phyloP scores from a whole-genome alignment of 2,888 invertebrate genomes.

The Drosophila atroscutellata region DNA sequence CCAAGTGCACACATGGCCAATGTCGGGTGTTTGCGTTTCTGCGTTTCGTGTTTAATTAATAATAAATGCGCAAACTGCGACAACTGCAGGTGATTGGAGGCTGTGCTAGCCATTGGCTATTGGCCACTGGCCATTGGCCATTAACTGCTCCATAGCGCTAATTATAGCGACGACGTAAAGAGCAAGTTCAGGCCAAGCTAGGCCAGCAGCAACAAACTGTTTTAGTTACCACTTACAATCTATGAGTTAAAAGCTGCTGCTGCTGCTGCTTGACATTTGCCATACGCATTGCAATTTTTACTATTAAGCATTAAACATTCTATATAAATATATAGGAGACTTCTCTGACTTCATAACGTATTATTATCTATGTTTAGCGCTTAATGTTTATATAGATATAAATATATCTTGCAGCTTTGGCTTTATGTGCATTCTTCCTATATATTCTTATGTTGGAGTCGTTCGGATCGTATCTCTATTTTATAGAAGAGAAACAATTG shows the following conservation, averaged over 20 bases:
- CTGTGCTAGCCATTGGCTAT: conserved; percentile 2
- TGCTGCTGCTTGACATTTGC: conserved; percentile 65
- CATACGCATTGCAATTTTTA: conserved; percentile 57
- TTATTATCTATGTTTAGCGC: too few species aligned
- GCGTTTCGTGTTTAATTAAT: conserved; percentile 71
- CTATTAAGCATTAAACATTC: neutral
- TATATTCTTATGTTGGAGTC: neutral
- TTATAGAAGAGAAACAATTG: neutral
- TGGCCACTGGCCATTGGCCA: conserved; percentile 33
- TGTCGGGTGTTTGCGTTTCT: conserved; percentile 53
- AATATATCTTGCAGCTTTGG: neutral
- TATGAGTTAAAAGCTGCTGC: conserved; percentile 7
- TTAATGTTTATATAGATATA: neutral
- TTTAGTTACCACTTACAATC: conserved; percentile 19
- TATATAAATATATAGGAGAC: neutral
- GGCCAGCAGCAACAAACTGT: conserved; percentile 7
- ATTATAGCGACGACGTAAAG: conserved; percentile 56
- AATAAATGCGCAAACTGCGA: conserved; percentile 59
- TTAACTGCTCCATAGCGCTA: conserved; percentile 51
- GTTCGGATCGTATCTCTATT: neutral
- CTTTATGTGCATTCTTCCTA: neutral
- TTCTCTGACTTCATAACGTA: neutral
- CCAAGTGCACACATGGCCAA: conserved; percentile 64
- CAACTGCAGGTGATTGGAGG: conserved; percentile 12
- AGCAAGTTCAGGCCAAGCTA: conserved; percentile 38